Percentiles rank a stretch among this genome's conserved stretches.
Conservation (phyloP, 1,140 invertebrate species). For the Procambarus clarkii region DNA sequence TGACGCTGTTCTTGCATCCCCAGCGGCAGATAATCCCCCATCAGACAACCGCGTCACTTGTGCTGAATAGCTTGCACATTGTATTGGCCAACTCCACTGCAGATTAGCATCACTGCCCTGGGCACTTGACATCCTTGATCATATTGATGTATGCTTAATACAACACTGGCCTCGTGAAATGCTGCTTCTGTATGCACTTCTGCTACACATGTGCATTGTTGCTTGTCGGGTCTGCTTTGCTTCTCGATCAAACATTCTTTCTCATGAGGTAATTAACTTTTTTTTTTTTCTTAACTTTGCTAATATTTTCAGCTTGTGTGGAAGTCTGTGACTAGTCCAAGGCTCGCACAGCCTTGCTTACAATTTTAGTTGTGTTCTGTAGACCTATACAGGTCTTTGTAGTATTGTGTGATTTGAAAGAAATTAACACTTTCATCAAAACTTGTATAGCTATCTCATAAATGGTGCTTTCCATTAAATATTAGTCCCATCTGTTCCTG, state of each 20-base stretch:
- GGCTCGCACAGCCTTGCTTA: not conserved
- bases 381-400: not conserved
- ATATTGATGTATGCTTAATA: not conserved
- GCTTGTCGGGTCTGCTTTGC: not conserved
- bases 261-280: not conserved
- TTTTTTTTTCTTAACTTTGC: not conserved
- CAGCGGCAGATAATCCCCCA: constrained; percentile 48
- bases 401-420: not conserved
- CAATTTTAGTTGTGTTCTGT: not conserved
- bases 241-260: no score
- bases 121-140: not conserved
- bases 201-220: not conserved
- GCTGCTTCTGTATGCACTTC: not conserved
- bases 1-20: constrained; percentile 52
- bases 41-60: constrained; percentile 16
- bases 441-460: not conserved
- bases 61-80: constrained; percentile 19
- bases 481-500: no score
- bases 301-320: not conserved
- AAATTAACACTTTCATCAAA: not conserved
- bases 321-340: not conserved
- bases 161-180: not conserved
- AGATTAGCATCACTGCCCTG: constrained; percentile 12
- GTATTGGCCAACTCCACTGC: not conserved
- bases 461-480: not conserved